Base-by-base conservation (phyloP, 2,888 invertebrate genomes). In the Polydrusus cervinus region DNA sequence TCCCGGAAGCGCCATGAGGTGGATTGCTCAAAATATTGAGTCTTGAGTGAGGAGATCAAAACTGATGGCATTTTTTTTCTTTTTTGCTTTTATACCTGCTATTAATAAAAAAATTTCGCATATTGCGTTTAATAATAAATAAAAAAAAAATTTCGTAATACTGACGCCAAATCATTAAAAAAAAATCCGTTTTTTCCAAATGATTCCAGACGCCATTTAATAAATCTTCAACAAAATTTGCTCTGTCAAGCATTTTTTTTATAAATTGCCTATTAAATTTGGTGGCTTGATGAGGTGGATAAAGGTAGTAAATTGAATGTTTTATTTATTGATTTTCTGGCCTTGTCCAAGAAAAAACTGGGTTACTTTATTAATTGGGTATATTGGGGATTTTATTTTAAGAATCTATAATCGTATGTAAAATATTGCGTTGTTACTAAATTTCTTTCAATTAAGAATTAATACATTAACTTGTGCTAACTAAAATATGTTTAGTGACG, bases 71-170 rank as follows among this genome's bases (percentile, higher is more conserved):
- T 60, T 30, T 51, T 55, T 65, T 65, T 38, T 60, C 55, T 38
- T 64, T 57, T 66, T 71, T 53, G 74, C 74, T 75, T 75, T 30
- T 75, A 75, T 75, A 75, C 74, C 66, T 16, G 53, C 51, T 49
- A 64, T 55, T 74, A 61, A 53, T 51, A 38, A 69, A 64, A 49
- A 49, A 57, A 25, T 61, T 13, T 38, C 51, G 13, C 18, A 30
- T 6, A 51, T 67, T 61, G 62, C 61, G 51, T 60, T 67, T 60
- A 40, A 66, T 72, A 67, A 20, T 67, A 60, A 67, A 73, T 51
- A 66, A 72, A 43, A 60, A 16, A 67, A 55, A 34, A 9, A 30
- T 71, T 53, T 45, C n/a, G 62, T 11, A 38, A 16, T 14, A n/a
- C 60, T 51, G 67, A 66, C 61, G 67, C 67, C 65, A 73, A n/a